Percentiles rank a stretch among this genome's conserved stretches.
These are phyloP conservation scores for Lepilemur ruficaudatus DNA, from an alignment of 2,797 vertebrate genomes.

Conservation along the genomic window DNA sequence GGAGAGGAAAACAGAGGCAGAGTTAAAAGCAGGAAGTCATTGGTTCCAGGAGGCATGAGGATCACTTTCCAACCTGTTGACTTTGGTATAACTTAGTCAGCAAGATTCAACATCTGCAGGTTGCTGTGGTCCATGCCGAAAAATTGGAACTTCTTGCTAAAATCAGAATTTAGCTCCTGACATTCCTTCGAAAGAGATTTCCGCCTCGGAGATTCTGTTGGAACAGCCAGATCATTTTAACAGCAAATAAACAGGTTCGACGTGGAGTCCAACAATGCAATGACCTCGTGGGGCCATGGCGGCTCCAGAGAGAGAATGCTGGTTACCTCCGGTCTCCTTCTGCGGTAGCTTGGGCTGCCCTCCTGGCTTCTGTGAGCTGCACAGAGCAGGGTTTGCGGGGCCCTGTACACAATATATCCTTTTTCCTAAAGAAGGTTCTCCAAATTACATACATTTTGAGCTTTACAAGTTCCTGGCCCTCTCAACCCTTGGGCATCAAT, in stretches of 20 bases:
- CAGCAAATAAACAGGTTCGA: not conserved
- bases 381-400: not conserved
- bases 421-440: not conserved
- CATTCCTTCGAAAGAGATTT: not conserved
- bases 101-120: not conserved
- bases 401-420: accelerated
- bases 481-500: not conserved
- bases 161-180: not conserved
- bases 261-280: not conserved
- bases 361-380: not conserved
- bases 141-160: not conserved
- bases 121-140: not conserved
- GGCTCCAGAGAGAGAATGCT: accelerated
- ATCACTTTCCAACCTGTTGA: no score
- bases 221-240: not conserved
- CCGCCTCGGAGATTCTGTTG: not conserved
- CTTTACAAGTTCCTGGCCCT: no score
- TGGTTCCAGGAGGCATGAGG: not conserved
- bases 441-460: not conserved
- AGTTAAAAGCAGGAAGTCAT: not conserved
- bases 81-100: not conserved
- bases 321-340: no score
- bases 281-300: accelerated
- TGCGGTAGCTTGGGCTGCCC: not conserved
- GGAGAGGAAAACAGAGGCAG: not conserved